Conservation (phyloP, 2,113 vertebrate species). For the Takifugu flavidus region DNA sequence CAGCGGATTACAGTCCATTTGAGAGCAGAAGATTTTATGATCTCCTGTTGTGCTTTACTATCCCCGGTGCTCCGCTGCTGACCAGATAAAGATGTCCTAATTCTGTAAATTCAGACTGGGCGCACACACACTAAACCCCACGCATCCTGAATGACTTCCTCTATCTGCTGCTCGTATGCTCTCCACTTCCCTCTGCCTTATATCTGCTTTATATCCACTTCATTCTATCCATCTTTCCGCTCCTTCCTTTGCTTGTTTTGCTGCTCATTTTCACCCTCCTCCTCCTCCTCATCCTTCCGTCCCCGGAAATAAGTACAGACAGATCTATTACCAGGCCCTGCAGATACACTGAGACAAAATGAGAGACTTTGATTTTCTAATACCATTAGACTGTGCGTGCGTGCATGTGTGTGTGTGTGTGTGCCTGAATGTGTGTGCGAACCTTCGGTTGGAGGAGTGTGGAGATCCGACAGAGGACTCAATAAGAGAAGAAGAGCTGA, state of each 20-base stretch:
- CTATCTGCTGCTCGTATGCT: constrained; percentile 39
- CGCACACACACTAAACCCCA: constrained; percentile 21
- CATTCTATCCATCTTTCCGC: constrained; percentile 27
- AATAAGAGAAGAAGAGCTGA: constrained; percentile 93
- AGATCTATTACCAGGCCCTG: constrained; percentile 76
- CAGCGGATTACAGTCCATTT: constrained; percentile 13
- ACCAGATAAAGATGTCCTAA: constrained; percentile 48
- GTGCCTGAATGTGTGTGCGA: constrained; percentile 13
- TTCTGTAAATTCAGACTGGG: constrained; percentile 40
- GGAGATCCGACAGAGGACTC: constrained; percentile 78
- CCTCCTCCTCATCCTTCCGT: constrained; percentile 19
- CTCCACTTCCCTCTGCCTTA: constrained; percentile 18
- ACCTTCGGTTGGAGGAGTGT: constrained; percentile 38
- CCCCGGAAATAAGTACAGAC: constrained; percentile 58
- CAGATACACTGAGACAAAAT: constrained; percentile 77
- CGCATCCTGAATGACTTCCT: constrained; percentile 50
- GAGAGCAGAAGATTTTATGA: constrained; percentile 13
- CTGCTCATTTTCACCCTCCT: constrained; percentile 29
- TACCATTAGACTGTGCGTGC: constrained; percentile 81
- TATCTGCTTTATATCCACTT: constrained; percentile 25
- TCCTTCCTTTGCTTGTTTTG: constrained; percentile 14
- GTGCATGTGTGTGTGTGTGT: constrained; percentile 23
- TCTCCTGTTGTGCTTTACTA: constrained; percentile 33
- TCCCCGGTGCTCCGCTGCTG: constrained; percentile 31
- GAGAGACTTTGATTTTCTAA: constrained; percentile 95